phyloP scores from a whole-genome alignment of 2,888 invertebrate species.

The Pomacea canaliculata region DNA sequence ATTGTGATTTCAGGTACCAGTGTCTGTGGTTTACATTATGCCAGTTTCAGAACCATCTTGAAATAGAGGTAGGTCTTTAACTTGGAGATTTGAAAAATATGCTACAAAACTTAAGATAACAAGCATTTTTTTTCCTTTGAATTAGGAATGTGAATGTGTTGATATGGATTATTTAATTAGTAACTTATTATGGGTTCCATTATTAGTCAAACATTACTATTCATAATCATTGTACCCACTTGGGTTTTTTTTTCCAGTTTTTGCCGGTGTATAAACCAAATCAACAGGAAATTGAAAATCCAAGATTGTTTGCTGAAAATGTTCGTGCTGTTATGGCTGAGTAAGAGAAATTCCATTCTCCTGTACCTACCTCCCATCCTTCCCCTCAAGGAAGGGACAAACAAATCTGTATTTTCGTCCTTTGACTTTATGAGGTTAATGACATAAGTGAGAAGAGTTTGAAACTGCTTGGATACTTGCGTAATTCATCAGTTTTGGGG shows the following conservation, averaged over 20 bases:
- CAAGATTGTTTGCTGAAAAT: slow-evolving; percentile 89
- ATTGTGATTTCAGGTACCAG: slow-evolving; percentile 70
- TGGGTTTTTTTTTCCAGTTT: slow-evolving; percentile 76
- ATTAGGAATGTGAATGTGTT: not conserved
- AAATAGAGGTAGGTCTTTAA: slow-evolving; percentile 70
- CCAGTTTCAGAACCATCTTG: slow-evolving; percentile 87
- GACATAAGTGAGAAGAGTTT: too few species aligned
- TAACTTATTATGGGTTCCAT: not conserved
- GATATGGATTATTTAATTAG: not conserved
- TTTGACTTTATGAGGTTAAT: too few species aligned
- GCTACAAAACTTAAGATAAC: not conserved
- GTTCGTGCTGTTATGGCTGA: slow-evolving; percentile 91
- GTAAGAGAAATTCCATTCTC: slow-evolving; percentile 74
- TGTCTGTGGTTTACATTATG: slow-evolving; percentile 90
- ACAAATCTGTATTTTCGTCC: too few species aligned
- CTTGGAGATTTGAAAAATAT: not conserved
- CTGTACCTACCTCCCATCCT: too few species aligned
- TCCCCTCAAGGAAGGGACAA: too few species aligned
- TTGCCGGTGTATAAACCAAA: slow-evolving; percentile 91
- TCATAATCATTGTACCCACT: not conserved
- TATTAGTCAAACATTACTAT: not conserved
- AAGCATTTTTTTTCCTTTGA: not conserved
- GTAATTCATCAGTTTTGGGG: too few species aligned
- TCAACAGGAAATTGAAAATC: slow-evolving; percentile 86
- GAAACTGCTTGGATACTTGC: too few species aligned